A percentile compares a stretch with the other conserved stretches of the same genome.
phyloP scores from a whole-genome alignment of 2,797 vertebrate species.

The Ctenochaetus hawaiiensis region DNA sequence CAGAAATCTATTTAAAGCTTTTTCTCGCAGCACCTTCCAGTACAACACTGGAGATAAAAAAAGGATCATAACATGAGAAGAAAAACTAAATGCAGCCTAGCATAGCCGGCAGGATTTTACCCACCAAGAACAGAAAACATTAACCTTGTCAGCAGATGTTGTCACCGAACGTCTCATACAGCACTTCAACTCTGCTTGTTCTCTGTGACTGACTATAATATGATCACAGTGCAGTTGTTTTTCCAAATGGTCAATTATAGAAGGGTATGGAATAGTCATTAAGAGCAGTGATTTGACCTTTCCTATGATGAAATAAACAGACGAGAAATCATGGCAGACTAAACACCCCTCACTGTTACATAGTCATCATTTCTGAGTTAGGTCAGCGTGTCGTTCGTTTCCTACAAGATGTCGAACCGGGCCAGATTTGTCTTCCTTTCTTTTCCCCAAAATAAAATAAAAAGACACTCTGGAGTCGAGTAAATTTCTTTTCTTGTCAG shows the following conservation, averaged over 20 bases:
- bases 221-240: background rate
- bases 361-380: constrained; percentile 13
- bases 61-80: constrained; percentile 10
- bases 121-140: constrained; percentile 1
- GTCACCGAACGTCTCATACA: background rate
- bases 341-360: constrained; percentile 9
- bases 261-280: background rate
- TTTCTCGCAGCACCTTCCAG: constrained; percentile 27
- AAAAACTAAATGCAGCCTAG: constrained; percentile 5
- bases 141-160: background rate
- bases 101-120: background rate
- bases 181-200: background rate
- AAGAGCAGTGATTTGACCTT: constrained; percentile 10
- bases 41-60: constrained; percentile 14
- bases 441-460: background rate
- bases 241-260: background rate
- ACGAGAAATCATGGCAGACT: background rate
- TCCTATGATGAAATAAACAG: too few relatives aligned
- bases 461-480: constrained; percentile 47
- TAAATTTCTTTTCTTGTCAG: constrained; percentile 71
- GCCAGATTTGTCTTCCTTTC: constrained; percentile 27
- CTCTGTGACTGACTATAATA: background rate
- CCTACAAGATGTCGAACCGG: constrained; percentile 27
- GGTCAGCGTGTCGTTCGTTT: constrained; percentile 38
- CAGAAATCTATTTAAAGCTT: constrained; percentile 58